Percentiles rank a stretch among this genome's conserved stretches.
phyloP scores from a whole-genome alignment of 2,888 invertebrate species.

The Sinhomidia bicolor region DNA sequence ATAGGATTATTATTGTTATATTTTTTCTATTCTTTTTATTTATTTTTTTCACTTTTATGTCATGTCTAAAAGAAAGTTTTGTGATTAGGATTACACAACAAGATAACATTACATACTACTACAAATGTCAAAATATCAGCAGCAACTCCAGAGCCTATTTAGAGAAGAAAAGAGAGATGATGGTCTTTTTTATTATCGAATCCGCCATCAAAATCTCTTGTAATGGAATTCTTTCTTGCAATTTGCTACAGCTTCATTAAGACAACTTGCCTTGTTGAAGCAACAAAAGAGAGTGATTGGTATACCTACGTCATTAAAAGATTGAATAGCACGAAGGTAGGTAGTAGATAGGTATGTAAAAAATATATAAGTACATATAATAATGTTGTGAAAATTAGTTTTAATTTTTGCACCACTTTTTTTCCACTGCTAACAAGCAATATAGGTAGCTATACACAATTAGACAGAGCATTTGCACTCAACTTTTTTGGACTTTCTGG shows the following conservation, averaged over 20 bases:
- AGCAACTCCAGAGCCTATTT: conserved; percentile 41
- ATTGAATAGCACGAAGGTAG: too few species aligned
- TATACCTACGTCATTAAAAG: too few species aligned
- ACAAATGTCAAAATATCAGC: conserved; percentile 60
- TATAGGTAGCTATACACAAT: too few species aligned
- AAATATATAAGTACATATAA: too few species aligned
- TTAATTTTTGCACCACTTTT: neutral
- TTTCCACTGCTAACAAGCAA: too few species aligned
- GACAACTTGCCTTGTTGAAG: too few species aligned
- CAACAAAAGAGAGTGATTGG: too few species aligned
- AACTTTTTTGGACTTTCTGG: too few species aligned
- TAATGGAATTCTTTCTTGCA: neutral
- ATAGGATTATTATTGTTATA: conserved; percentile 59
- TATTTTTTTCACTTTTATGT: neutral
- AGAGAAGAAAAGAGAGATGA: neutral
- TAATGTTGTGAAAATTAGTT: too few species aligned
- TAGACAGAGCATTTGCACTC: too few species aligned
- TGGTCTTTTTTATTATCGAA: neutral
- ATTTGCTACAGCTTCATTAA: neutral
- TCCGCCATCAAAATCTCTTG: neutral
- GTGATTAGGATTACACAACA: conserved; percentile 48
- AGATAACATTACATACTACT: conserved; percentile 58
- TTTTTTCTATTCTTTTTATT: conserved; percentile 20
- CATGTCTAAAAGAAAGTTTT: conserved; percentile 1
- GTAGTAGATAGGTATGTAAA: too few species aligned